Evolutionary conservation across 2,797 vertebrate species (phyloP), one percentile per base, ranked within the genome.

Genomic region (Arrhamphus sclerolepis): DNA sequence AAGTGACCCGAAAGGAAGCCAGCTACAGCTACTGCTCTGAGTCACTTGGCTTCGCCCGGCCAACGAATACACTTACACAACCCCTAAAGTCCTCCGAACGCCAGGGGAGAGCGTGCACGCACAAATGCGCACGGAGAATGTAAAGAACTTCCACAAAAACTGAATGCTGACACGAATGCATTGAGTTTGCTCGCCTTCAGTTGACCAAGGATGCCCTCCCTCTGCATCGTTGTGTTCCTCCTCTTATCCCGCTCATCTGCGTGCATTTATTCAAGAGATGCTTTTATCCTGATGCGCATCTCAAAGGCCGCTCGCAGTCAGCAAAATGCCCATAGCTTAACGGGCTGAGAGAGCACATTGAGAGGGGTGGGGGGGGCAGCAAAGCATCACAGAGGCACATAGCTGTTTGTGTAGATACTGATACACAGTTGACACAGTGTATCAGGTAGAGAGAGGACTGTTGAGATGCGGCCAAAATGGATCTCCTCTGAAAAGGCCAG

Each of bases 1-100:
- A 90, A 89, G 87, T 92, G 91, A 92, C 90, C 91, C 84, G 90
- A 89, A 86, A 91, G 83, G 87, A 90, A 92, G 77, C 67, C 81
- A 78, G 88, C 80, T 82, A 78, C 80, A 81, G 87, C 88, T 88
- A 81, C 75, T 40, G 60, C 84, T 88, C 84, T 83, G 81, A 88
- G 81, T 86, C 88, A 89, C 77, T 76, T 13, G 81, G 81, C 87
- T 90, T 63, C 73, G 75, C 83, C 77, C 69, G 78, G 67, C 74
- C 73, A 78, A 76, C 59, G 50, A 79, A 74, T 77, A 60, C 77
- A 80, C 87, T 82, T 85, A 83, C 86, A 88, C 84, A 85, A 88
- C 70, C 75, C 70, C 67, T 73, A 64, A 80, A 39, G 46, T 40
- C 64, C 58, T 67, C 63, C 70, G 51, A 72, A 77, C 56, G 60